These are phyloP conservation scores for Drosophila littoralis DNA, from an alignment of 1,140 invertebrate genomes.

Conservation along the genomic window DNA sequence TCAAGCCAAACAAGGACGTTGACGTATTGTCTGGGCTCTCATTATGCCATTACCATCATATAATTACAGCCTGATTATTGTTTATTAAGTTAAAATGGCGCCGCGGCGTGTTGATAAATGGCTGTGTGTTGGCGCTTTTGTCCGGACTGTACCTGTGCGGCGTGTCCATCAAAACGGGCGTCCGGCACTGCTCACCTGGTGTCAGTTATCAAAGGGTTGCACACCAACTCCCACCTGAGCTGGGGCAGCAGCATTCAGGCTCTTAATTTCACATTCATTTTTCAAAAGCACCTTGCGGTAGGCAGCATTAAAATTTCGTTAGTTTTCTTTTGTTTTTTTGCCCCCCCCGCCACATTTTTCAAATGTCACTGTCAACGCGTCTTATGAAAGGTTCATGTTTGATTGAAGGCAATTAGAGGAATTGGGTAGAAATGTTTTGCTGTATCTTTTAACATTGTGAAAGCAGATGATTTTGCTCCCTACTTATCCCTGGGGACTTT, in stretches of 20 bases:
- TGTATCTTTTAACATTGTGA: slow-evolving; percentile 19
- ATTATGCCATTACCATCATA: slow-evolving; percentile 75
- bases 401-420: slow-evolving; percentile 60
- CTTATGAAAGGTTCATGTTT: slow-evolving; percentile 47
- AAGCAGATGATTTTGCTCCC: slow-evolving; percentile 11
- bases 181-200: slow-evolving; percentile 27
- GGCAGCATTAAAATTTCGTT: slow-evolving; percentile 26
- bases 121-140: slow-evolving; percentile 39
- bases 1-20: slow-evolving; percentile 70
- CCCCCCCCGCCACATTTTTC: slow-evolving; percentile 50
- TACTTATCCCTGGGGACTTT: slow-evolving; percentile 45
- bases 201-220: too few species aligned
- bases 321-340: slow-evolving; percentile 30
- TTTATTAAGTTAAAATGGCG: slow-evolving; percentile 76
- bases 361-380: slow-evolving; percentile 71
- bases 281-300: slow-evolving; percentile 48
- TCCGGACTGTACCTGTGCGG: slow-evolving; percentile 46
- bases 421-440: slow-evolving; percentile 14
- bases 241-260: too few species aligned
- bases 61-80: slow-evolving; percentile 80
- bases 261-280: slow-evolving; percentile 43
- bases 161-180: slow-evolving; percentile 39
- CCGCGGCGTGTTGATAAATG: slow-evolving; percentile 61
- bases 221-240: too few species aligned
- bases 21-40: slow-evolving; percentile 77